These are phyloP conservation scores for Protobothrops mucrosquamatus DNA, from an alignment of 2,113 vertebrate species.

Conservation along the genomic window DNA sequence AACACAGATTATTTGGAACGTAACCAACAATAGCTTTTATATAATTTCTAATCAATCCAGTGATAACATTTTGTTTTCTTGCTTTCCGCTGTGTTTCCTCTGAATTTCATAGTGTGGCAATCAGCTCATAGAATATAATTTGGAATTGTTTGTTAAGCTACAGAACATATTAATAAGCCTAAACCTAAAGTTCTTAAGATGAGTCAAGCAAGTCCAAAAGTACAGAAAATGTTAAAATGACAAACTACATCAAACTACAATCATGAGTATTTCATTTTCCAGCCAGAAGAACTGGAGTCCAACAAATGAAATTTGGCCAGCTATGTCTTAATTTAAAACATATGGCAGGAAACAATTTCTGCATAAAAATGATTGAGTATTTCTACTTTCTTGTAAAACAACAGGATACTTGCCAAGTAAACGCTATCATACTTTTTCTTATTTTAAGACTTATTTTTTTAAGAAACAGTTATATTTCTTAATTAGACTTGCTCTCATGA, in stretches of 20 bases:
- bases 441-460: constrained; percentile 23
- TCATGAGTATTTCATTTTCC: constrained; percentile 48
- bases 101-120: neutral
- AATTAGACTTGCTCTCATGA: constrained; percentile 30
- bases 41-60: neutral
- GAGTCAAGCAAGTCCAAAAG: constrained; percentile 2
- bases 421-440: constrained; percentile 49
- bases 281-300: constrained; percentile 55
- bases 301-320: constrained; percentile 46
- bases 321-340: constrained; percentile 63
- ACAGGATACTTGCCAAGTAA: constrained; percentile 58
- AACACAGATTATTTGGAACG: neutral
- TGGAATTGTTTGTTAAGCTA: neutral
- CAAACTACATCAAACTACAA: constrained; percentile 8
- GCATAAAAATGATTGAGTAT: constrained; percentile 62
- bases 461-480: constrained; percentile 39
- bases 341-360: constrained; percentile 70
- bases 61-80: neutral
- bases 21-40: neutral
- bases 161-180: neutral
- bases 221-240: constrained; percentile 22
- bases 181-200: neutral
- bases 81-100: neutral
- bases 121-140: neutral
- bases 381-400: constrained; percentile 65